phyloP scores from a whole-genome alignment of 2,113 vertebrate species.

The Oncorhynchus tshawytscha region DNA sequence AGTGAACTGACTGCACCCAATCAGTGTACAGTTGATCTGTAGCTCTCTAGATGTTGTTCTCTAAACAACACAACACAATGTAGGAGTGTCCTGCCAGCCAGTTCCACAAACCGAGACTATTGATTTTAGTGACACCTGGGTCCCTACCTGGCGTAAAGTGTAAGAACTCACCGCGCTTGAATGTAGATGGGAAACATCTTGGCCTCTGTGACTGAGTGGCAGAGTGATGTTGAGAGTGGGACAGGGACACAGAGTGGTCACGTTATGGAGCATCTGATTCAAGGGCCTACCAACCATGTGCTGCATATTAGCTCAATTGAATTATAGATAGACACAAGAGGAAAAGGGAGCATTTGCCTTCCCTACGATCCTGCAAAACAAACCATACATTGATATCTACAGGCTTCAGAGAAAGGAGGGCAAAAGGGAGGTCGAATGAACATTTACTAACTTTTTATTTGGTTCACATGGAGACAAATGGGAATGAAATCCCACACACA shows the following conservation, averaged over 20 bases:
- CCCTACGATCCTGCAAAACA: slow-evolving; percentile 23
- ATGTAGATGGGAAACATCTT: slow-evolving; percentile 77
- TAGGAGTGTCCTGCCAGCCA: background rate
- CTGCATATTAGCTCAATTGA: slow-evolving; percentile 71
- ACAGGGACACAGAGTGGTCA: slow-evolving; percentile 50
- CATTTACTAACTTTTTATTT: slow-evolving; percentile 31
- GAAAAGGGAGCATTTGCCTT: slow-evolving; percentile 35
- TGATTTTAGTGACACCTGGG: background rate
- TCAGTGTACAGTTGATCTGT: background rate
- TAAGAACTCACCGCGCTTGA: slow-evolving; percentile 69
- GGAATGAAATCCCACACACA: no score
- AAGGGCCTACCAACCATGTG: slow-evolving; percentile 68
- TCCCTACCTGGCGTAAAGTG: slow-evolving; percentile 11
- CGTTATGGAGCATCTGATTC: slow-evolving; percentile 72
- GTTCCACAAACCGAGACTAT: background rate
- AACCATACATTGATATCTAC: slow-evolving; percentile 28
- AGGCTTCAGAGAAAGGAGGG: slow-evolving; percentile 9
- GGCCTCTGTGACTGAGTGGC: slow-evolving; percentile 43
- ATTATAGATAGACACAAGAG: slow-evolving; percentile 57
- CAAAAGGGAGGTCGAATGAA: slow-evolving; percentile 2
- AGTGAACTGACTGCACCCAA: background rate
- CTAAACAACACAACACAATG: background rate
- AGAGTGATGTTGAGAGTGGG: slow-evolving; percentile 40
- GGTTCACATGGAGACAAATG: slow-evolving; percentile 9
- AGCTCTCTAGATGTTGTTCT: background rate